phyloP scores from a whole-genome alignment of 2,113 vertebrate species.

The Oxygymnocypris stewartii region DNA sequence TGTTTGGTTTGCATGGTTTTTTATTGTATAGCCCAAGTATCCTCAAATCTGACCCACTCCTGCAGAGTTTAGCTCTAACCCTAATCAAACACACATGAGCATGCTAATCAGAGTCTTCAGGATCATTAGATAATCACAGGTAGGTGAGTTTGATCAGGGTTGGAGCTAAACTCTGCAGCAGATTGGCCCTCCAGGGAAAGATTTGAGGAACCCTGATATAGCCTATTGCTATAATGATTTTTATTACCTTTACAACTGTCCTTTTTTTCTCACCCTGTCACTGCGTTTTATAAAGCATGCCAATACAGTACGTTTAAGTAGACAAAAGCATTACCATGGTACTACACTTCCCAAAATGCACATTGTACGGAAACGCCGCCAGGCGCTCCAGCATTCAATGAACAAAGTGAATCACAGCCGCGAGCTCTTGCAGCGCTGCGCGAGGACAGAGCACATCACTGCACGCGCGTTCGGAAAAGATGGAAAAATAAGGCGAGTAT shows the following conservation, averaged over 20 bases:
- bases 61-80: too few species aligned
- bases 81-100: too few species aligned
- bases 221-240: not conserved
- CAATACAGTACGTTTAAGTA: not conserved
- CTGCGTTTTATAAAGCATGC: not conserved
- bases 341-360: slow-evolving; percentile 49
- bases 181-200: too few species aligned
- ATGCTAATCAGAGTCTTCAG: too few species aligned
- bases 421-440: slow-evolving; percentile 30
- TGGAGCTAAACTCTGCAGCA: too few species aligned
- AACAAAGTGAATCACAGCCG: slow-evolving; percentile 47
- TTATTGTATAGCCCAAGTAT: too few species aligned
- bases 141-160: too few species aligned
- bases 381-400: slow-evolving; percentile 1
- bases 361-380: not conserved
- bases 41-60: too few species aligned
- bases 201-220: too few species aligned
- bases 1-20: too few species aligned
- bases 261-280: too few species aligned
- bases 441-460: slow-evolving; percentile 11
- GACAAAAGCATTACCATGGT: not conserved
- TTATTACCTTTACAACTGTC: not conserved
- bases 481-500: slow-evolving; percentile 25
- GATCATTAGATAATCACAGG: too few species aligned
- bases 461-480: not conserved